Base-by-base conservation (phyloP, 2,797 vertebrate species). In the Todus mexicanus region DNA sequence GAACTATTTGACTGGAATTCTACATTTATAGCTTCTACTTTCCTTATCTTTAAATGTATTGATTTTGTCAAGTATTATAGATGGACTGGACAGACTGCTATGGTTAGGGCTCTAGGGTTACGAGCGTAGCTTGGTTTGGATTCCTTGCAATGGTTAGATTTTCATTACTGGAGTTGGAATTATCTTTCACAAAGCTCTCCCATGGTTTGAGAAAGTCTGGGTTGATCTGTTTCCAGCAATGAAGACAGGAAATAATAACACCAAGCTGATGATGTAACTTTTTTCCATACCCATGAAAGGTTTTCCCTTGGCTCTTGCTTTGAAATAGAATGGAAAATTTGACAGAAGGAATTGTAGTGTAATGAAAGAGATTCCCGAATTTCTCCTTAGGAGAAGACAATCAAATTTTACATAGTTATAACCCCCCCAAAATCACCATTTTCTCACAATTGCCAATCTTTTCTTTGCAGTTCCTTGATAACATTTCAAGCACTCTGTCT, bases 11-110 rank as follows among this genome's bases (percentile, higher is more conserved):
- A 64, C 33, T 64, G 50, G 22, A 75, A 77, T 89, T 85, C 71
- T 40, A 59, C 82, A 71, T 56, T 80, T 94, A 38, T 72, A 93
- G 59, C 74, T 72, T 84, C 74, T 94, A 69, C 71, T 77, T 87
- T 61, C 18, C 38, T 81, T 93, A 64, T 38, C 42, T 72, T 93
- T 78, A 92, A 86, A 33, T 18, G 6, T 31, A 78, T 50, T 80
- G 74, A 84, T 70, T 85, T 84, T 65, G 78, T 76, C 51, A 73
- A 60, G 15, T 42, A 13, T 73, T 89, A 59, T 56, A 95, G 72
- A 74, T 27, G 40, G 40, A 38, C 12, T 47, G 4, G 5, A 45
- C 70, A 85, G 38, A 25, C 16, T 2, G 2, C n/a, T 47, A 10
- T 17, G 27, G 42, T 43, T 64, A 57, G 20, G 22, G 19, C 33